Evolutionary conservation across 2,888 invertebrate genomes (phyloP).

Genomic region (Drosophila prostipennis): DNA sequence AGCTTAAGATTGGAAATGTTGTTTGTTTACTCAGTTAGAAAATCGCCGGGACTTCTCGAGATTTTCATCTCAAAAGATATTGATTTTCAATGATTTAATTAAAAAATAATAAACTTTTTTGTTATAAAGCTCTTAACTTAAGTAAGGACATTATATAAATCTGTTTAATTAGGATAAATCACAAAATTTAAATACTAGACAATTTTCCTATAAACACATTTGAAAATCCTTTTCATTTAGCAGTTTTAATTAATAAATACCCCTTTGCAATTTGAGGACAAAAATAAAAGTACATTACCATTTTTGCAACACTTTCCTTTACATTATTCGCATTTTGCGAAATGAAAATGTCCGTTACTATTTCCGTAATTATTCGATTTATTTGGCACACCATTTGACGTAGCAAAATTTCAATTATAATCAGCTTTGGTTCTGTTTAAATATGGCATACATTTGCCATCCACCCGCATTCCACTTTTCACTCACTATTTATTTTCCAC

Average conservation of each 20-base stretch:
- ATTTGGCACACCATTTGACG: constrained; percentile 30
- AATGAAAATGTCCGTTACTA: constrained; percentile 4
- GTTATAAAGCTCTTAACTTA: no score
- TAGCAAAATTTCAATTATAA: constrained; percentile 46
- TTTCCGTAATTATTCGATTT: constrained; percentile 30
- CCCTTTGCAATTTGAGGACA: neutral
- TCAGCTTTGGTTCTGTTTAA: constrained; percentile 29
- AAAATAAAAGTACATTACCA: neutral
- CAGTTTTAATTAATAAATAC: no score
- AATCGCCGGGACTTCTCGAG: constrained; percentile 3
- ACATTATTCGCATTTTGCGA: neutral
- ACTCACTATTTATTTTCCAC: neutral
- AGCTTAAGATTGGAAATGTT: constrained; percentile 14
- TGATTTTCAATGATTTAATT: neutral
- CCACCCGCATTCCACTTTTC: constrained; percentile 1
- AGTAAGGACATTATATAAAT: no score
- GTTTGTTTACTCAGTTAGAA: constrained; percentile 27
- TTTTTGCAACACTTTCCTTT: neutral
- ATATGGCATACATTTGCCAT: constrained; percentile 37
- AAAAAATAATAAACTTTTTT: no score
- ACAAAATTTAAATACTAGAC: no score
- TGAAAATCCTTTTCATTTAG: neutral
- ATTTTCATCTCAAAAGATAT: neutral
- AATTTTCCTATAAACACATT: no score
- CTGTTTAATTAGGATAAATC: no score